Evolutionary conservation across 2,797 vertebrate genomes (phyloP), one percentile per base, ranked within the genome.

Genomic region (Mareca penelope): DNA sequence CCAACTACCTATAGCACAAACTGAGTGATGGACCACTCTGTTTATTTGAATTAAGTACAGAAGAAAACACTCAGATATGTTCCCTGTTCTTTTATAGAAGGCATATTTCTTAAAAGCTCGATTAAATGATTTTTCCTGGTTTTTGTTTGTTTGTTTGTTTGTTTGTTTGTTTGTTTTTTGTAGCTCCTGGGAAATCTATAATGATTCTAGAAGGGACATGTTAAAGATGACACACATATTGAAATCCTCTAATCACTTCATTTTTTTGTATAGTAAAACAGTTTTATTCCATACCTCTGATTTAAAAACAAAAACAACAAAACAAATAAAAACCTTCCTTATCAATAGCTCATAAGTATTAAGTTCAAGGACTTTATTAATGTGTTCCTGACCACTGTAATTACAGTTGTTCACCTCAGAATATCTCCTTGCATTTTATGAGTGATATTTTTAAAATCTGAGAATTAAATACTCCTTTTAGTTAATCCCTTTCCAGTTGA

Each of bases 401-500:
- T 46, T 68, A 35, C 28, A 65, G 16, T 52, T 79, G 5, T 48
- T 89, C 23, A 10, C 85, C 61, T 69, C 42, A 76, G 55, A 69
- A 46, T 64, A 61, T 46, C 61, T 67, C 12, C 6, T 26, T 59
- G 5, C 12, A 9, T 31, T 88, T 80, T 84, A 29, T 46, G 29
- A 69, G 78, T 68, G 1, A 10, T 59, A 59, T 72, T 83, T 96
- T 89, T 76, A 18, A 86, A 81, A 89, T 39, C 1, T 52, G 33
- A 75, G 67, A 52, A 59, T 79, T 24, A 91, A 83, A 75, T 60
- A 75, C 9, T 88, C 35, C 18, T 84, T 89, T 85, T 48, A 83
- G 48, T 80, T 42, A 71, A 80, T 72, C n/a, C 24, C 18, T 59
- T 90, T 94, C 90, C 85, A 88, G 50, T 80, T 90, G 84, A 81